Percentiles rank a stretch among this genome's conserved stretches.
phyloP scores from a whole-genome alignment of 2,888 invertebrate genomes.

The Deilephila porcellus region DNA sequence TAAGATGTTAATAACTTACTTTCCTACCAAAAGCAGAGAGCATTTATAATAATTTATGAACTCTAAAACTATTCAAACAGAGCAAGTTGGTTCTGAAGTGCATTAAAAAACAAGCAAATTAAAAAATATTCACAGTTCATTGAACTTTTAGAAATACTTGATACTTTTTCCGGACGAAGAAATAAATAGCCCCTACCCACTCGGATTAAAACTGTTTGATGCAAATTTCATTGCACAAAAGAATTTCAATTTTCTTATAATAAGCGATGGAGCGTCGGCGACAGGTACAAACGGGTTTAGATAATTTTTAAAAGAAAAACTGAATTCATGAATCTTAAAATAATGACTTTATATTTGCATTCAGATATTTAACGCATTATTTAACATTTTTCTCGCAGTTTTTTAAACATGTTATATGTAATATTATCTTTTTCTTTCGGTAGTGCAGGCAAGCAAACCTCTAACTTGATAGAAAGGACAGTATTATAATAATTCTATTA shows the following conservation, averaged over 20 bases:
- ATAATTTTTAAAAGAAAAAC: background rate
- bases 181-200: constrained; percentile 14
- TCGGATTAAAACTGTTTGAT: constrained; percentile 16
- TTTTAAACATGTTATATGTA: no score
- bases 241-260: constrained; percentile 24
- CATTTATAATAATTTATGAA: background rate
- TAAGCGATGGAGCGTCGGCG: constrained; percentile 25
- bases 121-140: constrained; percentile 6
- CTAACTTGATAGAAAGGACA: no score
- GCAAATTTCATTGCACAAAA: constrained; percentile 26
- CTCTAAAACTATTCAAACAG: background rate
- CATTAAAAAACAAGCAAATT: background rate
- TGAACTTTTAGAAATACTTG: constrained; percentile 11
- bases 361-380: background rate
- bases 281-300: constrained; percentile 18
- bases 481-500: no score
- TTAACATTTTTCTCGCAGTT: background rate
- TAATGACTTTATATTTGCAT: background rate
- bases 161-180: background rate
- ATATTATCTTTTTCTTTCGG: no score
- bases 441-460: no score
- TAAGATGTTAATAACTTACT: no score
- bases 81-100: background rate
- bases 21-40: no score
- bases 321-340: background rate